A percentile compares a stretch with the other conserved stretches of the same genome.
These are phyloP conservation scores for Nycteola revayana DNA, from an alignment of 2,888 invertebrate species.

Conservation along the genomic window DNA sequence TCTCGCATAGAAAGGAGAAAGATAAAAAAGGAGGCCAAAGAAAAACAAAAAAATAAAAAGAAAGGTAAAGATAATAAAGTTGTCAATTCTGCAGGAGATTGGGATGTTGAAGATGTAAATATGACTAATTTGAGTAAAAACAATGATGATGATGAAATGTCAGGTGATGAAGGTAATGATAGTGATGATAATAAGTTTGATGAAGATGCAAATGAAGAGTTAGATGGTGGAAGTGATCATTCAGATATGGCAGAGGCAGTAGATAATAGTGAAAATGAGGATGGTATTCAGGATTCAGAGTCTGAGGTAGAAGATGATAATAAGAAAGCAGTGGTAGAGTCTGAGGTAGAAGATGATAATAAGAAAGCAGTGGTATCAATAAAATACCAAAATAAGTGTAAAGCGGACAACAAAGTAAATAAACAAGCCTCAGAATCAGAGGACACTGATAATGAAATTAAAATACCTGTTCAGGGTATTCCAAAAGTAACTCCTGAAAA, in stretches of 20 bases:
- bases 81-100: constrained; percentile 53
- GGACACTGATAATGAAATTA: background rate
- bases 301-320: constrained; percentile 6
- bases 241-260: constrained; percentile 7
- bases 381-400: background rate
- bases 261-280: constrained; percentile 3
- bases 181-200: constrained; percentile 13
- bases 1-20: constrained; percentile 66
- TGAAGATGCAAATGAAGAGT: constrained; percentile 16
- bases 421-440: background rate
- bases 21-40: constrained; percentile 63
- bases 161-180: constrained; percentile 13
- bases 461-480: background rate
- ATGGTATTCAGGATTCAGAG: constrained; percentile 2
- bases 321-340: background rate
- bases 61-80: constrained; percentile 42
- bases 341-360: constrained; percentile 1
- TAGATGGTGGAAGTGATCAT: constrained; percentile 9
- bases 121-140: constrained; percentile 17
- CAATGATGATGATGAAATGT: constrained; percentile 3
- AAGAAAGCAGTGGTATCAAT: too few species aligned
- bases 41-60: constrained; percentile 58
- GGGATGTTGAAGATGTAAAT: constrained; percentile 53
- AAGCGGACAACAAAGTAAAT: background rate
- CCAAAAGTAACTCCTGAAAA: constrained; percentile 2